Evolutionary conservation across 1,140 invertebrate species (phyloP).

Genomic region (Dreissena polymorpha): DNA sequence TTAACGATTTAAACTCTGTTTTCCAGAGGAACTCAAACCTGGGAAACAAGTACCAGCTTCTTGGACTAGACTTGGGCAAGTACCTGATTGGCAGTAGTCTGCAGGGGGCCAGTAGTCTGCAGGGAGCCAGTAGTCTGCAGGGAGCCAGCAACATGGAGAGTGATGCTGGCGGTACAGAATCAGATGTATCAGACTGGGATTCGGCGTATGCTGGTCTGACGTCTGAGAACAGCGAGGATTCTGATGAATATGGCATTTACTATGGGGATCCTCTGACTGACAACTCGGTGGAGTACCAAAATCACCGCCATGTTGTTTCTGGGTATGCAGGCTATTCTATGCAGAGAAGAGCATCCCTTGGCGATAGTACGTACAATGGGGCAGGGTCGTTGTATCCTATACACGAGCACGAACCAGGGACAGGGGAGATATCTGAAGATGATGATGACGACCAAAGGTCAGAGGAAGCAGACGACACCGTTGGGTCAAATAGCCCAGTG

Average conservation of each 20-base stretch:
- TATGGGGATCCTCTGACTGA: conserved; percentile 48
- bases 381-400: conserved; percentile 36
- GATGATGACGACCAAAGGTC: not conserved
- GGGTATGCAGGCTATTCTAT: not conserved
- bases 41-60: not conserved
- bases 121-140: not conserved
- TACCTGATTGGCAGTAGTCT: conserved; percentile 29
- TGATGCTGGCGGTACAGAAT: conserved; percentile 42
- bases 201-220: conserved; percentile 18
- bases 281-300: conserved; percentile 18
- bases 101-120: not conserved
- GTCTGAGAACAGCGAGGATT: conserved; percentile 44
- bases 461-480: conserved; percentile 42
- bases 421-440: conserved; percentile 29
- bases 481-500: conserved; percentile 38
- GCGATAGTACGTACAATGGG: conserved; percentile 39
- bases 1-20: too few relatives aligned
- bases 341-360: not conserved
- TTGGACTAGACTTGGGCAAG: conserved; percentile 45
- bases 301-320: not conserved
- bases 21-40: not conserved
- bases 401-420: conserved; percentile 31
- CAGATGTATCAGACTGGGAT: conserved; percentile 47
- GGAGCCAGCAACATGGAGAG: conserved; percentile 30
- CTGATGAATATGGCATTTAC: conserved; percentile 52